Percentiles rank a stretch among this genome's conserved stretches.
Conservation (phyloP, 2,888 invertebrate genomes). For the Meganola albula region DNA sequence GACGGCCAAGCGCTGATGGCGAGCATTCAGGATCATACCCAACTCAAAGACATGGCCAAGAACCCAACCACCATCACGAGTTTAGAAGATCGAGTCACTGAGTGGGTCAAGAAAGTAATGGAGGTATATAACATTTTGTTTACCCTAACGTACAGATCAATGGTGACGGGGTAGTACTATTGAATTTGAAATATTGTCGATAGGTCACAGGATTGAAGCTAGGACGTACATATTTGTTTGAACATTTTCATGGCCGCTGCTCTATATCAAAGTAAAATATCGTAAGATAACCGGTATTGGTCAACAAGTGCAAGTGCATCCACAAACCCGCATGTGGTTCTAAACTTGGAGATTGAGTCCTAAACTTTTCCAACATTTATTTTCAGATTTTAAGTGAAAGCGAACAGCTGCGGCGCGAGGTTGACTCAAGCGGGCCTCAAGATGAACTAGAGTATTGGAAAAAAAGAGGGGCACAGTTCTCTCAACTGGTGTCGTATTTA, state of each 20-base stretch:
- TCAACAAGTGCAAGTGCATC: too few species aligned
- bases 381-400: slow-evolving; percentile 88
- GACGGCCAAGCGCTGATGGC: slow-evolving; percentile 82
- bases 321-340: neutral
- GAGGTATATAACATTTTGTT: slow-evolving; percentile 62
- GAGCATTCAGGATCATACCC: slow-evolving; percentile 78
- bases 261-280: too few species aligned
- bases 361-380: neutral
- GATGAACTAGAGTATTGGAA: slow-evolving; percentile 98
- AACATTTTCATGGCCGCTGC: too few species aligned
- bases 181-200: too few species aligned
- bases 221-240: too few species aligned
- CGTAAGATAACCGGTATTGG: too few species aligned
- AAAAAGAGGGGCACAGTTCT: slow-evolving; percentile 94
- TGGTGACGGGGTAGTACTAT: too few species aligned
- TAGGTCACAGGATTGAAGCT: too few species aligned
- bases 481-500: slow-evolving; percentile 87
- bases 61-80: slow-evolving; percentile 80
- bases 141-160: neutral
- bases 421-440: slow-evolving; percentile 94
- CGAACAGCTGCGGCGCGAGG: slow-evolving; percentile 93
- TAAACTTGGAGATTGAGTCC: neutral
- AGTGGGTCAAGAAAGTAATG: slow-evolving; percentile 88
- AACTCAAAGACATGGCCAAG: slow-evolving; percentile 83
- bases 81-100: slow-evolving; percentile 85